Evolutionary conservation across 1,140 invertebrate species (phyloP), one percentile per base, ranked within the genome.

Genomic region (Mercenaria mercenaria): DNA sequence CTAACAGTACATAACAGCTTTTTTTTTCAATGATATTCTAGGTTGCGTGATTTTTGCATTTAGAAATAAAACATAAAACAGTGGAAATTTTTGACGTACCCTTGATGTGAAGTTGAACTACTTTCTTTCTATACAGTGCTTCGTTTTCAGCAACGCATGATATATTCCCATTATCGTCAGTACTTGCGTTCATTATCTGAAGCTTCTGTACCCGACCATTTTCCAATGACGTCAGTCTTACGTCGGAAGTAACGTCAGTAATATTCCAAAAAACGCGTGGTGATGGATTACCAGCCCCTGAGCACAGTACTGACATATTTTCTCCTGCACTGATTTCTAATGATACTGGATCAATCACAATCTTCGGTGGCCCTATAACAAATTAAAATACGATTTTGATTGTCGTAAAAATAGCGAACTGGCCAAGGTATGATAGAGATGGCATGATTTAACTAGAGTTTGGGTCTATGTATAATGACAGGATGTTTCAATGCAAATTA

Each of bases 121-220:
- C 69, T 10, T 39, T 50, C 23, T 32, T 69, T 20, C 15, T 39
- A 8, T 15, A 10, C 20, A 29, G 20, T 34, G 76, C 76, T 23
- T 79, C 26, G 61, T 84, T 88, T 89, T 92, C 89, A 11, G 91
- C 91, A 26, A 89, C 29, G 74, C 91, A 92, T 0, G 52, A 56
- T n/a, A 92, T 50, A 72, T 67, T 83, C 2, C 91, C 91, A 56
- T 82, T 90, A 29, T 92, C 91, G 3, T 29, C 50, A 50, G 61
- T 56, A 85, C 84, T 92, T 26, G 87, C 89, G 26, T 86, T 90
- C 1, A 59, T 69, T 18, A 92, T 91, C 0, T 61, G 26, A 8
- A 92, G 50, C 15, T 15, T 13, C 20, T 77, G 80, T 3, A 23
- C 61, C 4, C 52, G 43, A 23, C 72, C 88, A n/a, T 72, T 52